Conservation (phyloP, 2,797 vertebrate species). For the Labroides dimidiatus region DNA sequence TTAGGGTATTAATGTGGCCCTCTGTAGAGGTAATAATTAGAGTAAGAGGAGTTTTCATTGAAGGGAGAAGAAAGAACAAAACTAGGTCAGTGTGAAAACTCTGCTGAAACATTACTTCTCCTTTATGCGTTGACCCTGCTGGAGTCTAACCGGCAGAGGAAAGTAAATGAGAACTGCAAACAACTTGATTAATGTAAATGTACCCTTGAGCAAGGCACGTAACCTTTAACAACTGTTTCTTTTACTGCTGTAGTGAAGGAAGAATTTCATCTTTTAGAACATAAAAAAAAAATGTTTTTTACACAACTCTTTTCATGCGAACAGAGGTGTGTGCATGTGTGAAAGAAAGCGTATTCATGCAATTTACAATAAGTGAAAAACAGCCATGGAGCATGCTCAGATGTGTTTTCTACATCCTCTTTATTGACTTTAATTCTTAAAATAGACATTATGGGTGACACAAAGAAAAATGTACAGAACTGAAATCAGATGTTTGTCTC, state of each 20-base stretch:
- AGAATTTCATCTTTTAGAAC: neutral
- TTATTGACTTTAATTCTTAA: too few species aligned
- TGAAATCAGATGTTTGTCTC: neutral
- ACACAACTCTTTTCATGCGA: too few species aligned
- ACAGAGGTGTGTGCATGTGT: too few species aligned
- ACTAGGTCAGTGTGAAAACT: conserved; percentile 72
- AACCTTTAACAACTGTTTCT: neutral
- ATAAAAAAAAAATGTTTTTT: neutral
- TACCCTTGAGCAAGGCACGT: conserved; percentile 23
- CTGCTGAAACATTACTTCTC: conserved; percentile 49
- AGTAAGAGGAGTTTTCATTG: conserved; percentile 63
- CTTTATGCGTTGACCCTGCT: conserved; percentile 33
- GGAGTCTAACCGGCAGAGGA: conserved; percentile 20
- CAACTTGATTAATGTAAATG: neutral
- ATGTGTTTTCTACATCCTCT: too few species aligned
- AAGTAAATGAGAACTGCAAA: conserved; percentile 23
- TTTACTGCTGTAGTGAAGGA: neutral
- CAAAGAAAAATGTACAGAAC: neutral
- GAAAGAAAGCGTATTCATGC: too few species aligned
- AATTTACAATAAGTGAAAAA: too few species aligned
- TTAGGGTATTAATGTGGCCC: conserved; percentile 69
- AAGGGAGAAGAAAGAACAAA: conserved; percentile 55
- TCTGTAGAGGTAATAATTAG: conserved; percentile 76
- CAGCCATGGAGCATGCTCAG: too few species aligned
- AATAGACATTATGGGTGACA: too few species aligned